Conservation (phyloP, 2,888 invertebrate genomes). For the Ichneumoninae sp. region DNA sequence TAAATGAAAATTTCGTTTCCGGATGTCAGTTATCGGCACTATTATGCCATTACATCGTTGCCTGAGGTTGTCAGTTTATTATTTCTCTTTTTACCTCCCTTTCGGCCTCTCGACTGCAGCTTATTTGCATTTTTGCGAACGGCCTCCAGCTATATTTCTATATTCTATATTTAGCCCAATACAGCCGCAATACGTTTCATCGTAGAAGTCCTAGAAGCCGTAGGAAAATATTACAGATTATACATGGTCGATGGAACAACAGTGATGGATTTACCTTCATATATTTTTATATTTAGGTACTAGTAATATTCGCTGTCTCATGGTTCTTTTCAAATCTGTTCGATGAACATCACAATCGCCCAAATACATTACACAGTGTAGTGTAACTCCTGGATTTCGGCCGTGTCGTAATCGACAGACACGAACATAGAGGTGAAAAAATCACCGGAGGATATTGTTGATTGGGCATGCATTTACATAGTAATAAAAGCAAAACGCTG, state of each 20-base stretch:
- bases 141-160: background rate
- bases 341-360: background rate
- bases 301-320: slow-evolving; percentile 63
- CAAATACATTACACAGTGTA: no score
- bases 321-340: slow-evolving; percentile 61
- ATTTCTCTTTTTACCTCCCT: no score
- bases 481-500: background rate
- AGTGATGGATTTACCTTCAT: slow-evolving; percentile 36
- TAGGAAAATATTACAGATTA: background rate
- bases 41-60: no score
- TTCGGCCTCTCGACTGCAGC: background rate
- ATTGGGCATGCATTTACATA: no score
- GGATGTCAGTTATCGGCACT: background rate
- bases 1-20: background rate
- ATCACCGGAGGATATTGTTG: no score
- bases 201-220: background rate
- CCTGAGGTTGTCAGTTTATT: background rate
- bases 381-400: no score
- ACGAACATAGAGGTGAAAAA: no score
- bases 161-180: background rate
- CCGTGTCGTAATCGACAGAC: no score
- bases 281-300: slow-evolving; percentile 61
- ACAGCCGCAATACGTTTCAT: background rate
- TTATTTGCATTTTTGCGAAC: background rate
- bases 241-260: background rate